Evolutionary conservation across 2,797 vertebrate genomes (phyloP), one percentile per base, ranked within the genome.

Genomic region (Tokudaia tokunoshimensis): DNA sequence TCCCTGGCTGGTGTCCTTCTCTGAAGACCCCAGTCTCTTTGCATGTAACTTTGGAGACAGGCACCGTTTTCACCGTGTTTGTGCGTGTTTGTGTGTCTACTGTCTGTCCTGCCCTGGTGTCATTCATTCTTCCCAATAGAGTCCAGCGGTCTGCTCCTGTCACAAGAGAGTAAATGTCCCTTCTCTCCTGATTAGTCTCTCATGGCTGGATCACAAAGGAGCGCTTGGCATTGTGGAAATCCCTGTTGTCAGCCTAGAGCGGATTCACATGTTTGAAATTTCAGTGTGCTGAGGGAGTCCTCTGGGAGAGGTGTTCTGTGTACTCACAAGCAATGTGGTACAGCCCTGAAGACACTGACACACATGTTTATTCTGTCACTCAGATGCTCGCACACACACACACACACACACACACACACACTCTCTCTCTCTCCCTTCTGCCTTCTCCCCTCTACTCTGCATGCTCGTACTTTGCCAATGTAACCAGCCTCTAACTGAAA

Each of bases 401-500:
- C n/a, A n/a, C n/a, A n/a, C n/a, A n/a, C n/a, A n/a, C n/a, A n/a
- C n/a, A n/a, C n/a, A n/a, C n/a, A n/a, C n/a, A n/a, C 9, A n/a
- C 34, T 0, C 31, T 4, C 55, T 81, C 12, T 7, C 31, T 8
- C 22, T 61, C 3, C 81, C 24, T 2, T 34, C 41, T 37, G 14
- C 59, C 29, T 22, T 82, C 6, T 5, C n/a, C 24, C 12, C 12
- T 26, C 20, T 8, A 12, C 79, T n/a, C n/a, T 22, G 12, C 61
- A 65, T 1, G 4, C 4, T 1, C 78, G 44, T 41, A 19, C 90
- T 2, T 31, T 76, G 37, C 52, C 67, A 81, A 2, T 92, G 41
- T 76, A 84, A n/a, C 86, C 34, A 76, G 3, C 61, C 24, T 91
- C 41, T 89, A 96, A 75, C 22, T 94, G 85, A 88, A 97, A 93